phyloP scores from a whole-genome alignment of 2,888 invertebrate genomes.

The Gastracanthus pulcherrimus region DNA sequence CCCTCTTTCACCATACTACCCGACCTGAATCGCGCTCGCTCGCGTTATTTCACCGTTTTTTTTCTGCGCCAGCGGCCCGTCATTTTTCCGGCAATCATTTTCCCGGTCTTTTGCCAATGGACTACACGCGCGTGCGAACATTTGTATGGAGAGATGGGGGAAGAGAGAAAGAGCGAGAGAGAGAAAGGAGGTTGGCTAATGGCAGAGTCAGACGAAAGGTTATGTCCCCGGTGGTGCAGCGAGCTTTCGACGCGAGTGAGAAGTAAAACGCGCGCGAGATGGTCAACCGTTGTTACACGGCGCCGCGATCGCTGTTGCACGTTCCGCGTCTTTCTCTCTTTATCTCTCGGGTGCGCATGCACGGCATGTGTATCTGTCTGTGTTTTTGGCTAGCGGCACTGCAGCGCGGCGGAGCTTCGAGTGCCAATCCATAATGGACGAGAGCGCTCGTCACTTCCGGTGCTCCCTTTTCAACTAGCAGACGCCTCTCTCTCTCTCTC shows the following conservation, averaged over 20 bases:
- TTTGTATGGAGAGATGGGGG: too few relatives aligned
- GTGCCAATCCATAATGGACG: conserved; percentile 58
- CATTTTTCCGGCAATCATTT: neutral
- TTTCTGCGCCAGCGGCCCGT: too few relatives aligned
- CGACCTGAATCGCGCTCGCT: neutral
- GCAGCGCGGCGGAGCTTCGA: too few relatives aligned
- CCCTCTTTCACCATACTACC: neutral
- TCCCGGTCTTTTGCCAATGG: neutral
- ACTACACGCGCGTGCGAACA: too few relatives aligned
- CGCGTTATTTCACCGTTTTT: too few relatives aligned
- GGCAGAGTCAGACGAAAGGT: neutral
- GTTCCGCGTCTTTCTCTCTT: too few relatives aligned
- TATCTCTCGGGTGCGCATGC: neutral
- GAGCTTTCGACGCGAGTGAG: neutral
- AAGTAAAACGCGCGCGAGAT: neutral
- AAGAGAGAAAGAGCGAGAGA: too few relatives aligned
- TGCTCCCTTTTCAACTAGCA: conserved; percentile 14
- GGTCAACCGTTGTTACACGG: neutral
- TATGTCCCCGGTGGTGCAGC: neutral
- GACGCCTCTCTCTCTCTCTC: conserved; percentile 45
- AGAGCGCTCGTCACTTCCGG: conserved; percentile 43
- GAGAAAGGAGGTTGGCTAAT: too few relatives aligned
- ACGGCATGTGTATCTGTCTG: neutral
- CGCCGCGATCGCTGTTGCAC: too few relatives aligned
- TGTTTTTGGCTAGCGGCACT: conserved; percentile 20